Evolutionary conservation across 1,140 invertebrate species (phyloP), one percentile per base, ranked within the genome.

Genomic region (Vanessa tameamea): DNA sequence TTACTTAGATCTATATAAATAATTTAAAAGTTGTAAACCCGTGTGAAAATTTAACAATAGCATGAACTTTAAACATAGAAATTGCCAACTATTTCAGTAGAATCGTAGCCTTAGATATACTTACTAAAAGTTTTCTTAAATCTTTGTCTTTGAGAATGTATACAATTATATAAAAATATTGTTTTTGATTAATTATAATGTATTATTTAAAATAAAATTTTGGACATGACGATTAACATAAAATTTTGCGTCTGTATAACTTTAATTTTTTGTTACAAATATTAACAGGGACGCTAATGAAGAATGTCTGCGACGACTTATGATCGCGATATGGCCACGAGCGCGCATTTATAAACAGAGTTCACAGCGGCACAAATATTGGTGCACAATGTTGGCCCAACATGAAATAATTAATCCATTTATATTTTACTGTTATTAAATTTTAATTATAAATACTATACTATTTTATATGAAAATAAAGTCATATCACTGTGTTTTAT

Each of bases 211-310:
- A 61, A 61, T 61, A 61, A 9, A 37, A 61, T 61, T 61, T 61
- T 61, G 57, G 57, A 6, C 57, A 61, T n/a, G 31, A 15, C 31
- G 37, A 61, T 61, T 61, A 61, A 61, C 57, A 61, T 61, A 61
- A 61, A 61, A 61, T 37, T 37, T 61, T 37, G 23, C 57, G 57
- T 61, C 26, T 15, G 26, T 23, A 57, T 20, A 37, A 15, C 5
- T 15, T 16, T 14, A 6, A 4, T 61, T 61, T 61, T 59, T 61
- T 11, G 31, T 26, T 61, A 61, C 37, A 37, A 61, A 31, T 61
- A 37, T 61, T 61, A 61, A 61, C 31, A 37, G 57, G 57, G 14
- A 61, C 15, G 57, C 31, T 61, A 61, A 61, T 61, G 23, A 37
- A 61, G 23, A 61, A 61, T 37, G 57, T 16, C 57, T 12, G 55